A percentile compares a stretch with the other conserved stretches of the same genome.
Evolutionary conservation across 2,888 invertebrate genomes (phyloP).

Genomic region (Andrena marginata): DNA sequence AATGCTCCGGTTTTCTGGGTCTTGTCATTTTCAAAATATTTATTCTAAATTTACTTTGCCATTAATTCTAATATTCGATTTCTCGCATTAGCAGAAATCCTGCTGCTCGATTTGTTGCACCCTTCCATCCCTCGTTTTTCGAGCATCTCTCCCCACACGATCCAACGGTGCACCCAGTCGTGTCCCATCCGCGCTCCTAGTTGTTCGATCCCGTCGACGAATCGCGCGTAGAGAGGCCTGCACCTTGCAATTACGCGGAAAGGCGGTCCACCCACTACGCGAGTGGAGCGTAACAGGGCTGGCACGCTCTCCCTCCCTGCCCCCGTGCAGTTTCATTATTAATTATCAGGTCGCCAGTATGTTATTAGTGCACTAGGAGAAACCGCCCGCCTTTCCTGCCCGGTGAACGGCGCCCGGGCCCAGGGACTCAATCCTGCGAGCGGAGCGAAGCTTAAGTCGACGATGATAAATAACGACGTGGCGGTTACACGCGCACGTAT

Average conservation of each 20-base stretch:
- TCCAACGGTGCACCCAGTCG: background rate
- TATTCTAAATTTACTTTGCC: no score
- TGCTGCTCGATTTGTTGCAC: no score
- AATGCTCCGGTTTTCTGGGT: background rate
- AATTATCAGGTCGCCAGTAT: slow-evolving; percentile 83
- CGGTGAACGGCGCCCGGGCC: slow-evolving; percentile 49
- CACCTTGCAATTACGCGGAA: slow-evolving; percentile 75
- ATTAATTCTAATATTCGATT: no score
- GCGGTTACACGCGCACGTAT: slow-evolving; percentile 53
- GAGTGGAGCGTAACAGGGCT: slow-evolving; percentile 53
- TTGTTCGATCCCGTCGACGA: slow-evolving; percentile 56
- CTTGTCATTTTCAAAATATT: no score
- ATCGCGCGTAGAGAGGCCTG: slow-evolving; percentile 64
- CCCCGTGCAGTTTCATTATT: slow-evolving; percentile 77
- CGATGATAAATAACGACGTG: slow-evolving; percentile 79
- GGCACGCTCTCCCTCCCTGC: slow-evolving; percentile 43
- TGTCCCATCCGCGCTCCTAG: slow-evolving; percentile 44
- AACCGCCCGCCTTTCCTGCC: slow-evolving; percentile 79
- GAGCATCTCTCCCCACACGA: background rate
- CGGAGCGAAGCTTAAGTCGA: slow-evolving; percentile 74
- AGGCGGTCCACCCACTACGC: slow-evolving; percentile 73
- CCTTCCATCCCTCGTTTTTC: no score
- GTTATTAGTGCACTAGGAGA: slow-evolving; percentile 84
- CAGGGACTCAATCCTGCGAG: slow-evolving; percentile 49
- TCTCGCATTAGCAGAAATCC: no score